Conservation (phyloP, 2,113 vertebrate genomes). For the Siphamia tubifer region DNA sequence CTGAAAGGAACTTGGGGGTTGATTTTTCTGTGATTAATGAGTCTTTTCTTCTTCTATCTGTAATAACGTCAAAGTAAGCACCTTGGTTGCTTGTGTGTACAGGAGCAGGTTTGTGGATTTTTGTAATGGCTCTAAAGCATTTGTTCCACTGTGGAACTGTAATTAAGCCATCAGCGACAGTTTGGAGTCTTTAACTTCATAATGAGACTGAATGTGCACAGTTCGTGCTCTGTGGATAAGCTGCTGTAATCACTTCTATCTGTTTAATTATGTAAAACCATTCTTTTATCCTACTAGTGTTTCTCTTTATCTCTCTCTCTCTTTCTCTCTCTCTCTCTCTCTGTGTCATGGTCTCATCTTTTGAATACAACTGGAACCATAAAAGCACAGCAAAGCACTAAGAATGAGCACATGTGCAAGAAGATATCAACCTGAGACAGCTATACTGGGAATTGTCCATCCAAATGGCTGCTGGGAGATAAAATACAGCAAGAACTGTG, state of each 20-base stretch:
- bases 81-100: slow-evolving; percentile 29
- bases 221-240: slow-evolving; percentile 77
- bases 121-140: slow-evolving; percentile 62
- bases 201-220: slow-evolving; percentile 76
- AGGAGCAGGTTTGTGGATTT: slow-evolving; percentile 61
- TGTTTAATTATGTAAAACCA: slow-evolving; percentile 83
- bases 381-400: background rate
- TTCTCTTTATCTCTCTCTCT: slow-evolving; percentile 48
- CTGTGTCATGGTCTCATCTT: slow-evolving; percentile 37
- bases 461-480: slow-evolving; percentile 39
- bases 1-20: background rate
- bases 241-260: slow-evolving; percentile 80
- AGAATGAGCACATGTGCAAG: background rate
- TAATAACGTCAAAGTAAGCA: slow-evolving; percentile 5
- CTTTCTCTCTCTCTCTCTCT: slow-evolving; percentile 15
- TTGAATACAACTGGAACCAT: slow-evolving; percentile 17
- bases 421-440: slow-evolving; percentile 36
- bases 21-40: too few species aligned
- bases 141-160: slow-evolving; percentile 72
- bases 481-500: slow-evolving; percentile 4
- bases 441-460: slow-evolving; percentile 7
- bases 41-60: background rate
- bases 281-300: slow-evolving; percentile 69
- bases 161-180: slow-evolving; percentile 81
- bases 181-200: slow-evolving; percentile 81